Base-by-base conservation (phyloP, 2,797 vertebrate species). In the Siniperca obscura region DNA sequence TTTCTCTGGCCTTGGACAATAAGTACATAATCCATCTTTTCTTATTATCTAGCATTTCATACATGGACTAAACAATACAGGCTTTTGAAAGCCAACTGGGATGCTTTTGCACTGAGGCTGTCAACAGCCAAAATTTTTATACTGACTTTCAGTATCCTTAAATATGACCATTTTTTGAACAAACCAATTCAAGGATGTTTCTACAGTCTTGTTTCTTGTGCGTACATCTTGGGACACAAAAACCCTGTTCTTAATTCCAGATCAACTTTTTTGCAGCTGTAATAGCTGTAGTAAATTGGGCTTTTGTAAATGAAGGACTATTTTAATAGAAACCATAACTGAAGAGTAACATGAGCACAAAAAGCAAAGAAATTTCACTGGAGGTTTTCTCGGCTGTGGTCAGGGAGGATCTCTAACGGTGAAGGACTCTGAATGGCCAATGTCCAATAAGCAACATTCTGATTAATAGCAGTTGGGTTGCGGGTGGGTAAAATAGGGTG, bases 391-490 rank as follows among this genome's bases (percentile, higher is more conserved):
- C 3, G 3, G 21, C 34, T 69, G 44, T 60, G 10, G 8, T 55
- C 42, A 21, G 50, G 42, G 30, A 68, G 56, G 40, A 60, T 60
- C 53, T 76, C 62, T 17, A 22, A 57, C n/a, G 16, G n/a, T 64
- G 16, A 19, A 40, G 16, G 50, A 42, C 4, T 1, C n/a, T 46
- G 7, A 34, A 3, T 72, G 69, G 40, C 61, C 13, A 16, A 14
- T 10, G 30, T 76, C 69, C 69, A 77, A 1, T 34, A 22, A 36
- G 55, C 30, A 30, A 50, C 6, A 36, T 36, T 36, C 5, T 36
- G 36, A 36, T 36, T 36, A 36, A 5, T 36, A 36, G 36, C 36
- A 36, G 36, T 5, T 36, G 36, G 36, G 36, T 36, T 5, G 36
- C 36, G 1, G 36, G 36, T 36, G 36, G 36, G 36, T 36, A 7